A percentile compares a stretch with the other conserved stretches of the same genome.
These are phyloP conservation scores for Nothobranchius kuhntae DNA, from an alignment of 2,113 vertebrate genomes.

Conservation along the genomic window DNA sequence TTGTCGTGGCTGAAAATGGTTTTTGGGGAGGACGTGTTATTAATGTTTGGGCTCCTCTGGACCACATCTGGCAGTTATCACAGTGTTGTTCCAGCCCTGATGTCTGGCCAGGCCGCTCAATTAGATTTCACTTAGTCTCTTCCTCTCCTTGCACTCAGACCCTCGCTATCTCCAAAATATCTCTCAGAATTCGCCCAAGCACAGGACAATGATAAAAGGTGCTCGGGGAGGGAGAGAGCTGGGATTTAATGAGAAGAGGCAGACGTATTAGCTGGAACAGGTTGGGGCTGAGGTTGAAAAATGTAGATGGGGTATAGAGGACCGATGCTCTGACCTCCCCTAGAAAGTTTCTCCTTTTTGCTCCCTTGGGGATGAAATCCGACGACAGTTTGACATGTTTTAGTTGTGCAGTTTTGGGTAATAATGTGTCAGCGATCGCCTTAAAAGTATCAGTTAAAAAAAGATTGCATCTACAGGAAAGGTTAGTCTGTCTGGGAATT, in stretches of 20 bases:
- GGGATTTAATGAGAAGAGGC: constrained; percentile 48
- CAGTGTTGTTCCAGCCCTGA: constrained; percentile 77
- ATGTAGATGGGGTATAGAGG: constrained; percentile 13
- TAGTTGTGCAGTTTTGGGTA: neutral
- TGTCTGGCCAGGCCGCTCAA: constrained; percentile 78
- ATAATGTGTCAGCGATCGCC: constrained; percentile 17
- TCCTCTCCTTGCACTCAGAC: constrained; percentile 66
- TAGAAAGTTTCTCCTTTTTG: constrained; percentile 21
- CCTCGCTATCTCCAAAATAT: constrained; percentile 68
- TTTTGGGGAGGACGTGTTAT: constrained; percentile 75
- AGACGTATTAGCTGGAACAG: constrained; percentile 16
- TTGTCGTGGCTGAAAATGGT: constrained; percentile 67
- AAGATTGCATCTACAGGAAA: constrained; percentile 20
- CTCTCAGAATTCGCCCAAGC: constrained; percentile 54
- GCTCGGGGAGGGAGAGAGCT: constrained; percentile 9
- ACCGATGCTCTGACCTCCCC: constrained; percentile 8
- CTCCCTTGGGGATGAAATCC: constrained; percentile 27
- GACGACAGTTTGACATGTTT: constrained; percentile 24
- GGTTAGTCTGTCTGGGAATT: constrained; percentile 62
- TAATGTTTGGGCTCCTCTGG: constrained; percentile 74
- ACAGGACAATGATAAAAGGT: constrained; percentile 46
- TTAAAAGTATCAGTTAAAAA: neutral
- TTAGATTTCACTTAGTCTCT: constrained; percentile 80
- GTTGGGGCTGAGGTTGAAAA: constrained; percentile 11
- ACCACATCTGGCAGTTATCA: constrained; percentile 81